Evolutionary conservation across 2,113 vertebrate genomes (phyloP).

Genomic region (Cryptoleucopteryx plumbea): DNA sequence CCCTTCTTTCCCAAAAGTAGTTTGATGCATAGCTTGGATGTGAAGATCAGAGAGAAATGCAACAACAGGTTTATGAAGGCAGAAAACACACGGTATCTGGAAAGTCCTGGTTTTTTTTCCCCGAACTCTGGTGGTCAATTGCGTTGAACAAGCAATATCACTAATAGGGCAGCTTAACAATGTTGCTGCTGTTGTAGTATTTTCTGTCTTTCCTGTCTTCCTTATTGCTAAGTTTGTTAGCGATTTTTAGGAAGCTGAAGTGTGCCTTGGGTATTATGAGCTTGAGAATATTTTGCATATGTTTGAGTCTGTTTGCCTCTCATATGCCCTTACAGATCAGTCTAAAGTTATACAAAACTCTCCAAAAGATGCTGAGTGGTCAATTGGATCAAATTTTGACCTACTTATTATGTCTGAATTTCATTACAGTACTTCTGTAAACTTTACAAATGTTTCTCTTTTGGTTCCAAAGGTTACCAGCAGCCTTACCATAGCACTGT

Average conservation of each 20-base stretch:
- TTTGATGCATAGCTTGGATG: neutral
- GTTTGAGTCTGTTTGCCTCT: neutral
- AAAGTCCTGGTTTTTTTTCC: rapidly evolving
- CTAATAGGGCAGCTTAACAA: neutral
- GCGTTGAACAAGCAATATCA: neutral
- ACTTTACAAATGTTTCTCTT: neutral
- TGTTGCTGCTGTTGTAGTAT: neutral
- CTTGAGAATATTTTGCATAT: neutral
- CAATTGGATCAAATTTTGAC: neutral
- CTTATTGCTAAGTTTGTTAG: neutral
- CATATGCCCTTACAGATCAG: neutral
- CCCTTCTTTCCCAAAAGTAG: neutral
- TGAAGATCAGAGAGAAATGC: neutral
- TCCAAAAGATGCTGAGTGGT: neutral
- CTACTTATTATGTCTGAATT: neutral
- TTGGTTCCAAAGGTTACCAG: neutral
- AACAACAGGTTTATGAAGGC: neutral
- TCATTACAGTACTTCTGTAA: neutral
- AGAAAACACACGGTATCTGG: neutral
- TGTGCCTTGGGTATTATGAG: rapidly evolving
- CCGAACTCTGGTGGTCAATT: neutral
- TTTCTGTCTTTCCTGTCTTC: neutral
- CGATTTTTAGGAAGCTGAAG: neutral
- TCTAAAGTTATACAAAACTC: neutral
- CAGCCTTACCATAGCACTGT: neutral